Evolutionary conservation across 2,113 vertebrate species (phyloP), one percentile per base, ranked within the genome.

Genomic region (Brachyhypopomus occidentalis): DNA sequence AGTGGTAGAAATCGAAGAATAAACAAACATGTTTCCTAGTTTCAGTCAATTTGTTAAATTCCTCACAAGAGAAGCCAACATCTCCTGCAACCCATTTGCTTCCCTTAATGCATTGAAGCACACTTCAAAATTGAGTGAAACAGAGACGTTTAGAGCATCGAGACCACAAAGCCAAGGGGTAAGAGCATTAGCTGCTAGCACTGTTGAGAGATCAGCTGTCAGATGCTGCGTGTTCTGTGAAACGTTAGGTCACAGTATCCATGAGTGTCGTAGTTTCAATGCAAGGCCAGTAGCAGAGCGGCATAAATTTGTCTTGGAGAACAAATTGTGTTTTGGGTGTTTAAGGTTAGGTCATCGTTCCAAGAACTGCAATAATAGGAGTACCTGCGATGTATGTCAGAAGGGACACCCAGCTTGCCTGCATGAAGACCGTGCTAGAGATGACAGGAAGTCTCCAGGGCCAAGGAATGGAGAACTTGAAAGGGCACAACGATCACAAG

Each of bases 31-130:
- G 30, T 88, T 88, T 38, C 78, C 84, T 8, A 78, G 70, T 34
- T 90, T 89, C 23, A 84, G 60, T 6, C 34, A 87, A 2, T 87
- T 63, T 2, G 20, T 63, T 3, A 38, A 63, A 1, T 23, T 75
- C n/a, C 34, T 75, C 3, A 22, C 34, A 17, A 59, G 14, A 5
- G 73, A 75, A 74, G 72, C 55, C 19, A 74, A 59, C 20, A 75
- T 59, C 2, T 6, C 62, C 1, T 64, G 62, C 3, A 67, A 67
- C 6, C 34, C 66, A 9, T 11, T 69, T 19, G 38, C 66, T 11
- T 69, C 30, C 1, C 66, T 69, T n/a, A 9, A n/a, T 41, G 66
- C 34, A 48, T 9, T 48, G 9, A 48, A 48, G 11, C 41, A 48
- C 11, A 48, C 41, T 9, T 2, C 48, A 9, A 71, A 71, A 45